These are phyloP conservation scores for Epistrophella euchroma DNA, from an alignment of 2,888 invertebrate genomes.

Conservation along the genomic window DNA sequence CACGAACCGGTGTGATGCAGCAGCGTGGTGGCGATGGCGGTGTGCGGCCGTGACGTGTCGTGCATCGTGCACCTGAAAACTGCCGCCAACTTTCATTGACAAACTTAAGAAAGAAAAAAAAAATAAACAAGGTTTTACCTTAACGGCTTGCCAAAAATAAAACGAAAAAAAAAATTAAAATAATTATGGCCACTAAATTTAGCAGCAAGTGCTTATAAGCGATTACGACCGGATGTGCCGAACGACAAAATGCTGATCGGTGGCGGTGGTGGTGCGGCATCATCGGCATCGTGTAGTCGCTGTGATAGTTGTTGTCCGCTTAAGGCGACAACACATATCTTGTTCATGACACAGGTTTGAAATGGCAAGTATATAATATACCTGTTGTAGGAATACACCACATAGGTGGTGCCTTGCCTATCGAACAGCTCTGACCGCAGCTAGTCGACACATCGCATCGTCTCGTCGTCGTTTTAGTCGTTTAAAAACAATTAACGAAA, in stretches of 20 bases:
- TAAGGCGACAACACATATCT: constrained; percentile 62
- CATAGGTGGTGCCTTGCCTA: background rate
- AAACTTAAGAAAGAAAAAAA: constrained; percentile 32
- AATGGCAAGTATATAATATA: constrained; percentile 18
- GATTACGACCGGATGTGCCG: constrained; percentile 70
- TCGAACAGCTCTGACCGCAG: constrained; percentile 8
- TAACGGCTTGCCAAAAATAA: constrained; percentile 61
- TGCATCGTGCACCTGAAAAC: constrained; percentile 61
- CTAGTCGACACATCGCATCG: constrained; percentile 6
- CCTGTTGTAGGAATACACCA: constrained; percentile 34
- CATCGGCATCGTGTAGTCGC: constrained; percentile 24
- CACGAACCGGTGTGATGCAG: background rate
- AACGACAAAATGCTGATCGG: constrained; percentile 68
- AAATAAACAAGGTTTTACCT: constrained; percentile 40
- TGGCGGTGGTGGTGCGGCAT: constrained; percentile 10
- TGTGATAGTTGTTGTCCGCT: constrained; percentile 41
- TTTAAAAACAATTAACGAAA: constrained; percentile 71
- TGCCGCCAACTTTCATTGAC: constrained; percentile 70
- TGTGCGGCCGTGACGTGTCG: constrained; percentile 1
- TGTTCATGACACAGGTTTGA: constrained; percentile 31
- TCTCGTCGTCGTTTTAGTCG: constrained; percentile 34
- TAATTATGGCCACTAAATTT: constrained; percentile 70
- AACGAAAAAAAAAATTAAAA: constrained; percentile 41
- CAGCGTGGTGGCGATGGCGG: background rate
- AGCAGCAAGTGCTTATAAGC: constrained; percentile 63